Percentiles rank a stretch among this genome's conserved stretches.
These are phyloP conservation scores for Lutjanus campechanus DNA, from an alignment of 2,797 vertebrate genomes.

Conservation along the genomic window DNA sequence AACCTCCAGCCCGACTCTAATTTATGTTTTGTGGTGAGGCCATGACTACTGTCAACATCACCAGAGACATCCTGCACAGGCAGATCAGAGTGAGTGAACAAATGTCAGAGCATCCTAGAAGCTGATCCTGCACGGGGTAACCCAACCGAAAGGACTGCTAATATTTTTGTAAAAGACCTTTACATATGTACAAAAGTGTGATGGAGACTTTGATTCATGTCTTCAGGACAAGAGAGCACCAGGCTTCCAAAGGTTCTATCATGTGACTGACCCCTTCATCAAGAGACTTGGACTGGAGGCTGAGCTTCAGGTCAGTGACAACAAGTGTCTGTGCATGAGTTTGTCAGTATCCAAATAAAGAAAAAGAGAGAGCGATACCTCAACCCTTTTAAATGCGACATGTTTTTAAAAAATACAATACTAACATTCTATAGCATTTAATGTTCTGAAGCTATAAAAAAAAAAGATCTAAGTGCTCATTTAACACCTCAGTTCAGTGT, in stretches of 20 bases:
- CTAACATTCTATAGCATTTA: too few relatives aligned
- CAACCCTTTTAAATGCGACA: too few relatives aligned
- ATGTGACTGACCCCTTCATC: constrained; percentile 97
- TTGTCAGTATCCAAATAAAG: too few relatives aligned
- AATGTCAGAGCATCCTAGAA: neutral
- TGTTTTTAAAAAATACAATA: too few relatives aligned
- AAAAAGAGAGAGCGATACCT: too few relatives aligned
- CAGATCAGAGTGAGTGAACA: constrained; percentile 86
- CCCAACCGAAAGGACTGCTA: neutral
- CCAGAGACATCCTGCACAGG: constrained; percentile 92
- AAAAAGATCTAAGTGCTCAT: too few relatives aligned
- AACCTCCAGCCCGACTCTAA: constrained; percentile 52
- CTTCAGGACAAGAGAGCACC: constrained; percentile 91
- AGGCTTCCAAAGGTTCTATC: constrained; percentile 93
- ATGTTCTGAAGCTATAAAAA: too few relatives aligned
- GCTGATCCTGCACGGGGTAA: neutral
- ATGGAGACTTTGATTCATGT: constrained; percentile 38
- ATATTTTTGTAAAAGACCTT: neutral
- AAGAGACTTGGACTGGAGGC: constrained; percentile 96
- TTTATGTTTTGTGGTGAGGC: constrained; percentile 78
- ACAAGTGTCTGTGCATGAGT: neutral
- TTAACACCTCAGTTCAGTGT: too few relatives aligned
- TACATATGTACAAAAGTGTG: neutral
- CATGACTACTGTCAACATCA: constrained; percentile 96
- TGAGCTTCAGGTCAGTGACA: constrained; percentile 92